phyloP scores from a whole-genome alignment of 2,797 vertebrate genomes.

The Euphonia xanthogaster region DNA sequence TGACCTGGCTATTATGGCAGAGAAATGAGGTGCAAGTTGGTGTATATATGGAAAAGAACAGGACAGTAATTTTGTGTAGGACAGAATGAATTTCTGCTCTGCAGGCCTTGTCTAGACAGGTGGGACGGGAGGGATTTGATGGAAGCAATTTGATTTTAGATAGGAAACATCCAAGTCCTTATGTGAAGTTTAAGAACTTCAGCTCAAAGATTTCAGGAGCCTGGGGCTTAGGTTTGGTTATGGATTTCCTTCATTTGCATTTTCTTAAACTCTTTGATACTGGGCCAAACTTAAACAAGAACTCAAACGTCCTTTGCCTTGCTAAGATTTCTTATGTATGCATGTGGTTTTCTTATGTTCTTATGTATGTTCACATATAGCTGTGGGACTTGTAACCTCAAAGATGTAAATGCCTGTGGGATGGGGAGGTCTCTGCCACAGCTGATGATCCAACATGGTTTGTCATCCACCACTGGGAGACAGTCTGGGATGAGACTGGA shows the following conservation, averaged over 20 bases:
- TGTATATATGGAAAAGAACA: neutral
- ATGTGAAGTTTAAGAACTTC: conserved; percentile 25
- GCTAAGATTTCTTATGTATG: neutral
- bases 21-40: neutral
- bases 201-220: conserved; percentile 37
- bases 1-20: neutral
- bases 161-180: conserved; percentile 22
- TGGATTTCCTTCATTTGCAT: conserved; percentile 38
- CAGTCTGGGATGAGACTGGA: neutral
- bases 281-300: conserved; percentile 44
- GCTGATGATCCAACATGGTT: neutral
- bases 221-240: conserved; percentile 40
- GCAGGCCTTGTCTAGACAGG: conserved; percentile 18
- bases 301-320: conserved; percentile 15
- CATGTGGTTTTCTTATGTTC: neutral
- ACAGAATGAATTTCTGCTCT: neutral
- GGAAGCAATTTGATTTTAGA: conserved; percentile 52
- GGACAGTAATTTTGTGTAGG: neutral
- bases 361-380: neutral
- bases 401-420: neutral
- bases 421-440: neutral
- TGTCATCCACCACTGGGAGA: neutral
- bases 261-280: conserved; percentile 55
- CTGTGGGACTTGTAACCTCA: neutral
- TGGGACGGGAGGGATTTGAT: conserved; percentile 20